Evolutionary conservation across 2,113 vertebrate genomes (phyloP).

Genomic region (Amphilophus citrinellus): DNA sequence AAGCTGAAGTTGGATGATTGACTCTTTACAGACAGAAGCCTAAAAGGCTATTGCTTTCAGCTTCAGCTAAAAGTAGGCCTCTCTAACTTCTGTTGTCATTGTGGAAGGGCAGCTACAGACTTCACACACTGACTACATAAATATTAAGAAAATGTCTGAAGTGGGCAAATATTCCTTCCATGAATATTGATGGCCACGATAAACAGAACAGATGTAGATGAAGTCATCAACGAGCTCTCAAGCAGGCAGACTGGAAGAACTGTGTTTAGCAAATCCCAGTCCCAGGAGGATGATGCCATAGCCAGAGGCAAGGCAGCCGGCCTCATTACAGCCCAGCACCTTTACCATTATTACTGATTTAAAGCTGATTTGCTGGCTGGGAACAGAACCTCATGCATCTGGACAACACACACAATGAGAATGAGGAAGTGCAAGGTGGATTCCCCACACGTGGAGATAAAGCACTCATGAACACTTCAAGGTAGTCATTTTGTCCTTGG

Average conservation of each 20-base stretch:
- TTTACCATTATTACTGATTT: slow-evolving; percentile 45
- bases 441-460: background rate
- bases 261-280: slow-evolving; percentile 16
- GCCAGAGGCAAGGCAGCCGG: slow-evolving; percentile 21
- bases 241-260: background rate
- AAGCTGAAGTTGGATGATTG: slow-evolving; percentile 4
- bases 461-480: slow-evolving; percentile 4
- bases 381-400: background rate
- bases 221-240: slow-evolving; percentile 59
- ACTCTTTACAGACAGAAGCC: slow-evolving; percentile 14
- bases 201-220: slow-evolving; percentile 37
- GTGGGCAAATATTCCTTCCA: slow-evolving; percentile 25
- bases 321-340: slow-evolving; percentile 43
- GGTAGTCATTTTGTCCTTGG: slow-evolving; percentile 42
- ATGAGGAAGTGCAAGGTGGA: background rate
- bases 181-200: slow-evolving; percentile 61
- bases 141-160: slow-evolving; percentile 43
- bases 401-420: background rate
- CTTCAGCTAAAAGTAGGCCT: slow-evolving; percentile 22
- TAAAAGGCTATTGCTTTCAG: slow-evolving; percentile 29
- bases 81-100: slow-evolving; percentile 41
- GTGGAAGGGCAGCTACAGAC: slow-evolving; percentile 45
- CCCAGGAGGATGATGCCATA: slow-evolving; percentile 15
- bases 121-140: slow-evolving; percentile 24
- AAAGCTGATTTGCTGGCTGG: slow-evolving; percentile 33